Base-by-base conservation (phyloP, 2,888 invertebrate genomes). In the Cetonia aurata region DNA sequence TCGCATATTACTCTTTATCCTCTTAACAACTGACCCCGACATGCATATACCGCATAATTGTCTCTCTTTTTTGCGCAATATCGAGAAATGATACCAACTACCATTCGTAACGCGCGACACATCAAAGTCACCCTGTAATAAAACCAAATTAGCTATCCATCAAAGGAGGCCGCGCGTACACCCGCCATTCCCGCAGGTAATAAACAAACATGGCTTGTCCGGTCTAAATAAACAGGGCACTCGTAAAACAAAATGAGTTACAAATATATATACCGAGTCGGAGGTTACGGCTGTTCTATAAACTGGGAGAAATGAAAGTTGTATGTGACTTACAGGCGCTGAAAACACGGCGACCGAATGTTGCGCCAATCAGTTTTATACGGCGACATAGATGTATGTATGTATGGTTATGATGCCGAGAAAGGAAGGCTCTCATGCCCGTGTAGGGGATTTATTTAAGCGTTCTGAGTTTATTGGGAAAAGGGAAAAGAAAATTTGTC, bases 241-340 rank as follows among this genome's bases (percentile, higher is more conserved):
- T 72, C 75, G 72, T 75, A 75, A 75, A 75, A 72, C 73, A 73
- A 73, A 75, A 75, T 75, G 74, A 75, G 70, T 75, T 75, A 72
- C 75, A 73, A 73, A 71, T 72, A 70, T 62, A 66, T n/a, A n/a
- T n/a, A n/a, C n/a, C 25, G 3, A 25, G 25, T 25, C 25, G 25
- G 25, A 25, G 25, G 25, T 25, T 4, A n/a, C n/a, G n/a, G 25
- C 25, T 25, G 25, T 25, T 25, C 25, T 25, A 1, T 25, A 25
- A 25, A 25, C 25, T 25, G 25, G 25, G 25, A 25, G 25, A 25
- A 25, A 25, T 25, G 25, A 25, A 25, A 25, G 25, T 25, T 25
- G 25, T 4, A 1, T 25, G 25, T 56, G 33, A 56, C 56, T 56
- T 56, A 33, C 55, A n/a, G 13, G 8, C 55, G 33, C 33, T 55